Evolutionary conservation across 2,888 invertebrate species (phyloP).

Genomic region (Endomychus coccineus): DNA sequence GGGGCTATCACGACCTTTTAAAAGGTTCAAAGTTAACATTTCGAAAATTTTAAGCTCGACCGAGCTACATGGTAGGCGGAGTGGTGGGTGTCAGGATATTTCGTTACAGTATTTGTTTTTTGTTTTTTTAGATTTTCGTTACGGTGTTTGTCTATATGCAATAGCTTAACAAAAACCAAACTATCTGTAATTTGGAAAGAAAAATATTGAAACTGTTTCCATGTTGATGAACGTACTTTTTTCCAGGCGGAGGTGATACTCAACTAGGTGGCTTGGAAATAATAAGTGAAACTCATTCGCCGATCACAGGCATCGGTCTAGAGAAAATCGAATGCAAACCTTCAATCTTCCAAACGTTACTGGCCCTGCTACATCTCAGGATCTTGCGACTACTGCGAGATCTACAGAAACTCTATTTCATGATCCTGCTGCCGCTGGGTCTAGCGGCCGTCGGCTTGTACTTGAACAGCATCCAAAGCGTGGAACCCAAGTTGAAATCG

Average conservation of each 20-base stretch:
- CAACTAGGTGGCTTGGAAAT: constrained; percentile 44
- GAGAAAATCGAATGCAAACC: constrained; percentile 59
- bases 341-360: constrained; percentile 55
- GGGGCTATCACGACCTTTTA: no score
- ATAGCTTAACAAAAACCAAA: no score
- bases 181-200: no score
- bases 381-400: constrained; percentile 58
- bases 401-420: constrained; percentile 62
- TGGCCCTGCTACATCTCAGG: constrained; percentile 60
- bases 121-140: no score
- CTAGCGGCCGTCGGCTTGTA: constrained; percentile 64
- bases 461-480: constrained; percentile 52
- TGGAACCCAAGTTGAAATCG: constrained; percentile 56
- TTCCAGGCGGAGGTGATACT: constrained; percentile 40
- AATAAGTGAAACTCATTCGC: constrained; percentile 45
- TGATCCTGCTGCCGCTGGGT: constrained; percentile 63
- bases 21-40: no score
- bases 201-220: no score
- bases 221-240: neutral
- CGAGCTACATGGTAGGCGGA: no score
- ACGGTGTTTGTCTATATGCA: no score
- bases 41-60: no score
- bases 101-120: no score
- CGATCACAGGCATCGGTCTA: constrained; percentile 52
- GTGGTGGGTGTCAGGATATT: no score